Percentiles rank a stretch among this genome's conserved stretches.
Evolutionary conservation across 2,888 invertebrate species (phyloP).

Genomic region (Tiliacea citrago): DNA sequence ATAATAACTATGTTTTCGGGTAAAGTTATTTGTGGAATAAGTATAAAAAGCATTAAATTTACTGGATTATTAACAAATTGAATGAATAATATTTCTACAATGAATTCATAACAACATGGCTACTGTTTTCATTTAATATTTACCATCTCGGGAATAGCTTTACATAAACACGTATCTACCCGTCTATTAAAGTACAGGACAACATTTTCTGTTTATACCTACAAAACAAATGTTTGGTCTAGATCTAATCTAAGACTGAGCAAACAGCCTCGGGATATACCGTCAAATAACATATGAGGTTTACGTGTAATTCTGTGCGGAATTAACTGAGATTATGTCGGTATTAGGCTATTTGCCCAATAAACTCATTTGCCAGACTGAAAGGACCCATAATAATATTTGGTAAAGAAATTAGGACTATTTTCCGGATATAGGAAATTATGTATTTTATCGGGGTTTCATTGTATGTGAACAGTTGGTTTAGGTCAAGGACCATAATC

Average conservation of each 20-base stretch:
- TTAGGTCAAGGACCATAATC: conserved; percentile 21
- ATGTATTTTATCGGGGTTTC: conserved; percentile 38
- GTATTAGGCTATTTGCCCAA: conserved; percentile 51
- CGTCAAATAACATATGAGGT: conserved; percentile 49
- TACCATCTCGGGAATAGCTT: not conserved
- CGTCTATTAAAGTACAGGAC: not conserved
- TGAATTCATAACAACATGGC: not conserved
- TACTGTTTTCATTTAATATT: not conserved
- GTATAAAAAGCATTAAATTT: no score
- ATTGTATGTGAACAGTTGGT: conserved; percentile 32
- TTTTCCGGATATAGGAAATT: conserved; percentile 38
- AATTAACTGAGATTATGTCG: conserved; percentile 57
- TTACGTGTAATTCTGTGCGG: conserved; percentile 52
- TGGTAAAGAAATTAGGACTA: conserved; percentile 45
- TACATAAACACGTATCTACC: not conserved
- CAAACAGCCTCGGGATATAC: conserved; percentile 43
- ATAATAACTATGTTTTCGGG: not conserved
- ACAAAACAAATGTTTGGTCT: conserved; percentile 51
- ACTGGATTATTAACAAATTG: not conserved
- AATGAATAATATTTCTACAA: not conserved
- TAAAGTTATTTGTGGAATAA: not conserved
- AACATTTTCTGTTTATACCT: conserved; percentile 39
- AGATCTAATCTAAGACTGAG: conserved; percentile 53
- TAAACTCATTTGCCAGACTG: conserved; percentile 49
- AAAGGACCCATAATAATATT: conserved; percentile 40